These are phyloP conservation scores for Oryzias sinensis DNA, from an alignment of 2,797 vertebrate genomes.

Conservation along the genomic window DNA sequence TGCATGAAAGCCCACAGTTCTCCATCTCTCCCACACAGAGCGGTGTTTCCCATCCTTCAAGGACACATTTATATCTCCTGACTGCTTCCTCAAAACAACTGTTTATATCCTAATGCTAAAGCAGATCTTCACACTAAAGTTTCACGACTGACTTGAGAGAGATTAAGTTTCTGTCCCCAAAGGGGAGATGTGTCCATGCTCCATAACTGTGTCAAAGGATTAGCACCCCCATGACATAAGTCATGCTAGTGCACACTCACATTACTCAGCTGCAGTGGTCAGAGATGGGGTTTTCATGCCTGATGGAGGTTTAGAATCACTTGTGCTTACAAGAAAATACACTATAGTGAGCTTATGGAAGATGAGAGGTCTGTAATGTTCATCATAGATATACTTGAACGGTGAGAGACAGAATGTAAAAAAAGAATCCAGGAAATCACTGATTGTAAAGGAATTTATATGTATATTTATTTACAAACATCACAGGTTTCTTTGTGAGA, in stretches of 20 bases:
- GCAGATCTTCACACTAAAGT: neutral
- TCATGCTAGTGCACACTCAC: neutral
- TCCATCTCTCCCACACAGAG: neutral
- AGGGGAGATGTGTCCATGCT: neutral
- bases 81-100: neutral
- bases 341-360: no score
- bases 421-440: no score
- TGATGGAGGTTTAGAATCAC: slow-evolving; percentile 13
- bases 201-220: neutral
- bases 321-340: neutral
- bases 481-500: no score
- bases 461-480: no score
- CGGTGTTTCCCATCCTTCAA: neutral
- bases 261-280: neutral
- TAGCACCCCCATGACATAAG: neutral
- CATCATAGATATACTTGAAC: no score
- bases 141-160: neutral
- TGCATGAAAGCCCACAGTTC: neutral
- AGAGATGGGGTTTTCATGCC: slow-evolving; percentile 1
- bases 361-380: no score
- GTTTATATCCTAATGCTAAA: neutral
- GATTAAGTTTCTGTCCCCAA: neutral
- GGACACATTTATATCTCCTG: neutral
- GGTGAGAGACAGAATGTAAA: no score
- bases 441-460: no score